Conservation (phyloP, 1,140 invertebrate genomes). For the Phenacoccus solenopsis region DNA sequence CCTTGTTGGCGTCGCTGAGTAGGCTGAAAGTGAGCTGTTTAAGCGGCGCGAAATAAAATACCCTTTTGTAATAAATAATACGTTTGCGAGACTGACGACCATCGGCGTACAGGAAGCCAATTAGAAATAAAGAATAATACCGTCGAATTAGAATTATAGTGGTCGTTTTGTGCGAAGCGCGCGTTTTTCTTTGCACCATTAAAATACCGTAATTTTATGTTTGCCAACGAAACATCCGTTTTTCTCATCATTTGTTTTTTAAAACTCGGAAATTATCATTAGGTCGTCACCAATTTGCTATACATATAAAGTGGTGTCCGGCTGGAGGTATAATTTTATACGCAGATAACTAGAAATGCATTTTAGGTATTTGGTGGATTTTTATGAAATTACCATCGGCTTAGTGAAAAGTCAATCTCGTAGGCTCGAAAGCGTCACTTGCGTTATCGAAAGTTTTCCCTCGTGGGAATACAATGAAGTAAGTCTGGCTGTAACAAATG, state of each 20-base stretch:
- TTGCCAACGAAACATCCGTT: constrained; percentile 16
- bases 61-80: neutral
- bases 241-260: constrained; percentile 13
- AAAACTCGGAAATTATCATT: constrained; percentile 6
- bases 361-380: too few relatives aligned
- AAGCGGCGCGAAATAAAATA: neutral
- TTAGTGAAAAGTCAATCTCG: too few relatives aligned
- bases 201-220: constrained; percentile 17
- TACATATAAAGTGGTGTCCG: neutral
- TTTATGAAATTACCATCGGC: too few relatives aligned
- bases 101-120: constrained; percentile 15
- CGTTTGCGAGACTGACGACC: neutral
- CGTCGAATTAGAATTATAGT: constrained; percentile 11
- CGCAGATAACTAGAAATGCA: too few relatives aligned
- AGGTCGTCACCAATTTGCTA: constrained; percentile 12
- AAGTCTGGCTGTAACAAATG: neutral
- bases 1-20: neutral
- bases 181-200: neutral
- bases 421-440: too few relatives aligned
- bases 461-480: neutral
- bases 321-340: neutral
- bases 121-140: constrained; percentile 15
- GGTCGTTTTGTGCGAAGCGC: constrained; percentile 7
- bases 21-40: neutral
- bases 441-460: constrained; percentile 4